Conservation (phyloP, 2,797 vertebrate species). For the Thaleichthys pacificus region DNA sequence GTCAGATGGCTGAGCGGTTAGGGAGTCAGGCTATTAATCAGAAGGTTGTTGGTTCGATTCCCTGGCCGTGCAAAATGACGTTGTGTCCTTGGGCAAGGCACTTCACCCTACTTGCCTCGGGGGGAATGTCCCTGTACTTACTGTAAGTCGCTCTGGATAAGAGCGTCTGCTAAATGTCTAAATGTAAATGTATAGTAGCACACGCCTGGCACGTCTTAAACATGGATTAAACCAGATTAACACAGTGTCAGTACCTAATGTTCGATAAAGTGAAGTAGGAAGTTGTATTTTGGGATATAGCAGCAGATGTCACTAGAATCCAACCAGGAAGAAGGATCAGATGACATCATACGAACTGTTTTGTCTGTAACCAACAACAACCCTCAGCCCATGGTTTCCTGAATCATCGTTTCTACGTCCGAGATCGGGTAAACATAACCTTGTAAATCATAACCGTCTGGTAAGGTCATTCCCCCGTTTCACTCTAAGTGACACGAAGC, state of each 20-base stretch:
- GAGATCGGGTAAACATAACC: not conserved
- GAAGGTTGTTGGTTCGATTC: no score
- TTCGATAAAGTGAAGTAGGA: not conserved
- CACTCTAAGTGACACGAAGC: no score
- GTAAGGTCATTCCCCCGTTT: no score
- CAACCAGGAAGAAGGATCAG: not conserved
- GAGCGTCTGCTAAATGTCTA: no score
- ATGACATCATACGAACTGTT: slow-evolving; percentile 25
- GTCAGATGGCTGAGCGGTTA: no score
- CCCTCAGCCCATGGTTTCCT: not conserved
- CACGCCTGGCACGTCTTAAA: not conserved
- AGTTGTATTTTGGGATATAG: not conserved
- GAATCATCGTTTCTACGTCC: not conserved
- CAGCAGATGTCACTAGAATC: not conserved
- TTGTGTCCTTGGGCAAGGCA: no score
- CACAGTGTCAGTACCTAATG: slow-evolving; percentile 19
- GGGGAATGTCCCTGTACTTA: no score
- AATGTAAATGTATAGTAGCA: not conserved
- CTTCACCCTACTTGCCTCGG: no score
- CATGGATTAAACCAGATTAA: slow-evolving; percentile 22
- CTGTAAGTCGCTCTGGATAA: no score
- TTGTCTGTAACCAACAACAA: slow-evolving; percentile 22
- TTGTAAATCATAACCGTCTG: not conserved
- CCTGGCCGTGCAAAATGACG: no score
- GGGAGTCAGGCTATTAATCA: no score